phyloP scores from a whole-genome alignment of 1,140 invertebrate genomes.

The Proales similis region DNA sequence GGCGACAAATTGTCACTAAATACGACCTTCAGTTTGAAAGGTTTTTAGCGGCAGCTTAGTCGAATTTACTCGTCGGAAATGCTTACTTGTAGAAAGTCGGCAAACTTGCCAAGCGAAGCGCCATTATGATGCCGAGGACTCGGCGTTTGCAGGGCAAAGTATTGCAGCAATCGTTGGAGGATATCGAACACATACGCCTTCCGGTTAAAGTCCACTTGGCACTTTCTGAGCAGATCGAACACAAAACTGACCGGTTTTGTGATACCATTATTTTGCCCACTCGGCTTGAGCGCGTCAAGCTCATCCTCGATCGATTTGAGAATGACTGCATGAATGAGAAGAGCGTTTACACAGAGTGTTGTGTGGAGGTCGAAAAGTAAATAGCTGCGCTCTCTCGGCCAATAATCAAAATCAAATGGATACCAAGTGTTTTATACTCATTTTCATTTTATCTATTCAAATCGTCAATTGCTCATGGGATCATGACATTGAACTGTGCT shows the following conservation, averaged over 20 bases:
- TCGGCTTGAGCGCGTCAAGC: conserved; percentile 15
- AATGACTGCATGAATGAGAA: too few species aligned
- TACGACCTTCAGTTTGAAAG: too few species aligned
- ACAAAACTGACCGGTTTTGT: conserved; percentile 18
- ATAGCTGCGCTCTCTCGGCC: too few species aligned
- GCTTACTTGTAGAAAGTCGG: conserved; percentile 10
- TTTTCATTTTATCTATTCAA: neutral
- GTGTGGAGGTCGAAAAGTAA: too few species aligned
- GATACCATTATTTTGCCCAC: conserved; percentile 20
- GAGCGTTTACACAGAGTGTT: too few species aligned
- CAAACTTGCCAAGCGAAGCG: conserved; percentile 32
- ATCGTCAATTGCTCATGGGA: neutral
- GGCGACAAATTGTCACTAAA: conserved; percentile 10
- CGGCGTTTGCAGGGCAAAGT: conserved; percentile 28
- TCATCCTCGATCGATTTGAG: conserved; percentile 24
- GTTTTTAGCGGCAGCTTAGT: too few species aligned
- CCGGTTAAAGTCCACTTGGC: conserved; percentile 9
- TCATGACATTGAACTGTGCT: neutral
- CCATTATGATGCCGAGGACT: conserved; percentile 28
- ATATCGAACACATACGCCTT: conserved; percentile 18
- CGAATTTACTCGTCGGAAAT: too few species aligned
- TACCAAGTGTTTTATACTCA: neutral
- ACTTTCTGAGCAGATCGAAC: conserved; percentile 23
- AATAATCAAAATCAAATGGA: too few species aligned
- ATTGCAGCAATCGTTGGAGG: conserved; percentile 20